Evolutionary conservation across 2,113 vertebrate genomes (phyloP).

Genomic region (Microcebus lehilahytsara): DNA sequence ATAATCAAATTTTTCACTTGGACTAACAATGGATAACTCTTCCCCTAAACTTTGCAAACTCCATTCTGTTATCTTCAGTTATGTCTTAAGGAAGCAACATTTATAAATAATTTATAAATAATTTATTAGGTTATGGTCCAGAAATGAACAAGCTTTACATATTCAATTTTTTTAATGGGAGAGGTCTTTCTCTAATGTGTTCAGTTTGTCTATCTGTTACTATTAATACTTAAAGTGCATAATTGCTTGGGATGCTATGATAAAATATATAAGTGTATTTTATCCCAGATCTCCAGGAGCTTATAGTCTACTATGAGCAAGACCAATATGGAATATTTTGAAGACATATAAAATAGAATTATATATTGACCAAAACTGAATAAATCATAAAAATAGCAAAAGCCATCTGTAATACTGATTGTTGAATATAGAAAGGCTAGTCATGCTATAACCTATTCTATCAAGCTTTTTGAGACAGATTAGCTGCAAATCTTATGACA

Average conservation of each 20-base stretch:
- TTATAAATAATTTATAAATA: neutral
- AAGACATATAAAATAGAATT: neutral
- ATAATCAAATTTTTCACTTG: conserved; percentile 64
- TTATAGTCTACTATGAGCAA: neutral
- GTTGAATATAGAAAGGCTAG: neutral
- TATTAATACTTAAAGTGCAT: neutral
- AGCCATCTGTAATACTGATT: neutral
- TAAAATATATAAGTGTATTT: neutral
- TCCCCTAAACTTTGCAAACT: no score
- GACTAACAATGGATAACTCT: conserved; percentile 34
- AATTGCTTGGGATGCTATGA: neutral
- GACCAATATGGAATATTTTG: neutral
- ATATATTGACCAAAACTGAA: neutral
- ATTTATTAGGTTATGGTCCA: neutral
- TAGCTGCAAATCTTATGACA: neutral
- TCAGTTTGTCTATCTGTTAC: neutral
- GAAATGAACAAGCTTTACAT: neutral
- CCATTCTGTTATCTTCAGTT: no score
- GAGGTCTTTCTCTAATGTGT: neutral
- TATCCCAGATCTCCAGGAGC: neutral
- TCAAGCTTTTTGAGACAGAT: neutral
- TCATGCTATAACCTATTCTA: neutral
- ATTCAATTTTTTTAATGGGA: neutral
- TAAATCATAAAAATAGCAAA: neutral
- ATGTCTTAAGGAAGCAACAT: no score